These are phyloP conservation scores for Sturnira hondurensis DNA, from an alignment of 2,113 vertebrate species.

Conservation along the genomic window DNA sequence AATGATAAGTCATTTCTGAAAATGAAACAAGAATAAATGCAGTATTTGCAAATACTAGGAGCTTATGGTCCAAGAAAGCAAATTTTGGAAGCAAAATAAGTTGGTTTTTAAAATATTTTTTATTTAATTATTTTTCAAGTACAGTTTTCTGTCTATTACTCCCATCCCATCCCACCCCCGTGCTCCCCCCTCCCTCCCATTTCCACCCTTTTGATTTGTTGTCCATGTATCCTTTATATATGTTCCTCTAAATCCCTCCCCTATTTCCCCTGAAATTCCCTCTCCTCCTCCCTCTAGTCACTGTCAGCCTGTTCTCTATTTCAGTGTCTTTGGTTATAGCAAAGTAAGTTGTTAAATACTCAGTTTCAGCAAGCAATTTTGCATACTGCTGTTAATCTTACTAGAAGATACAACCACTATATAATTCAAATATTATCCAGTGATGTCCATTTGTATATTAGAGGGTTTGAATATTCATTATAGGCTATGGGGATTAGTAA, in stretches of 20 bases:
- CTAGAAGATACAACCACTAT: not conserved
- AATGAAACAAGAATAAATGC: not conserved
- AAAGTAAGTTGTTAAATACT: not conserved
- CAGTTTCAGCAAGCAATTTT: not conserved
- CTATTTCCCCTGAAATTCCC: too few species aligned
- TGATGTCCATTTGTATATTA: not conserved
- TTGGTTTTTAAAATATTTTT: not conserved
- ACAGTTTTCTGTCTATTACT: too few species aligned
- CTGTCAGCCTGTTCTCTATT: too few species aligned
- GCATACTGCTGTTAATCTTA: not conserved
- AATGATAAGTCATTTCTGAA: not conserved
- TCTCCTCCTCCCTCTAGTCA: too few species aligned
- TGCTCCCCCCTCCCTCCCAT: too few species aligned
- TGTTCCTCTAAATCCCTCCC: too few species aligned
- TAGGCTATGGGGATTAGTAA: not conserved
- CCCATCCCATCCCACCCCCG: too few species aligned
- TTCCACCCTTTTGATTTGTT: too few species aligned
- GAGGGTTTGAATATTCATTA: not conserved
- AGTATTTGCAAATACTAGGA: not conserved
- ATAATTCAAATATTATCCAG: not conserved
- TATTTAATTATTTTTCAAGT: too few species aligned
- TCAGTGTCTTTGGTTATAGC: too few species aligned
- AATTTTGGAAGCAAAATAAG: not conserved
- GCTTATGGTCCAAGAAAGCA: not conserved
- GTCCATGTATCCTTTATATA: too few species aligned